Percentiles rank a stretch among this genome's conserved stretches.
Evolutionary conservation across 35 echinoderm and acorn worm species (phyloP).

Genomic region (Diadema setosum): DNA sequence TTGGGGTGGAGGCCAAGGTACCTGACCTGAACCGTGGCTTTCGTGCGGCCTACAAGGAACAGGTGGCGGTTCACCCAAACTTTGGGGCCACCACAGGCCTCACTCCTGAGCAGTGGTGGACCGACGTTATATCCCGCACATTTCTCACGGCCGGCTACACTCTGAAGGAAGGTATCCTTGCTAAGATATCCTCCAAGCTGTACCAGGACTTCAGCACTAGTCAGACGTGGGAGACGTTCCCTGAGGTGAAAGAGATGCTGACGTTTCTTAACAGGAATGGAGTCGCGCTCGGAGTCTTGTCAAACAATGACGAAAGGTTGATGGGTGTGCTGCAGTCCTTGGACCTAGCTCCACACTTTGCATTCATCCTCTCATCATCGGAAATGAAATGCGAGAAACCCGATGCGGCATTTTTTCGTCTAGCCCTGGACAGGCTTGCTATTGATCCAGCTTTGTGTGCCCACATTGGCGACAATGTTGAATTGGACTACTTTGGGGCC

Average conservation of each 20-base stretch:
- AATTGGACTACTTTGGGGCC: conserved; percentile 70
- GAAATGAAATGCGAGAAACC: conserved; percentile 57
- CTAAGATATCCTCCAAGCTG: conserved; percentile 61
- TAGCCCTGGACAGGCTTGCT: conserved; percentile 47
- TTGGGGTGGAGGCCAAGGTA: conserved; percentile 38
- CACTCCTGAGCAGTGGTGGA: conserved; percentile 72
- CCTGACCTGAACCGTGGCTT: conserved; percentile 37
- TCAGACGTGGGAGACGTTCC: conserved; percentile 63
- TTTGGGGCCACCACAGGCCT: conserved; percentile 54
- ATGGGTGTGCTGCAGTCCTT: conserved; percentile 38
- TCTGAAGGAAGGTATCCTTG: neutral
- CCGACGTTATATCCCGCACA: conserved; percentile 55
- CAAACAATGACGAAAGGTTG: conserved; percentile 76
- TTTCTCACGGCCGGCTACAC: conserved; percentile 32
- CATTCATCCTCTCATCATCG: conserved; percentile 72
- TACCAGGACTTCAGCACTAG: conserved; percentile 64
- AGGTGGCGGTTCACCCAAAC: conserved; percentile 56
- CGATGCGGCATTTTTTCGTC: conserved; percentile 61
- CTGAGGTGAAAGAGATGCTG: conserved; percentile 81
- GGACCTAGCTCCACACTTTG: conserved; percentile 72
- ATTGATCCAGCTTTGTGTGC: conserved; percentile 29
- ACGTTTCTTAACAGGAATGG: conserved; percentile 69
- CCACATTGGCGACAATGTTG: conserved; percentile 79
- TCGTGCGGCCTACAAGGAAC: conserved; percentile 31
- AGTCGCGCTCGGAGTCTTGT: conserved; percentile 68